Evolutionary conservation across 2,113 vertebrate species (phyloP), one percentile per base, ranked within the genome.

Genomic region (Alligator sinensis): DNA sequence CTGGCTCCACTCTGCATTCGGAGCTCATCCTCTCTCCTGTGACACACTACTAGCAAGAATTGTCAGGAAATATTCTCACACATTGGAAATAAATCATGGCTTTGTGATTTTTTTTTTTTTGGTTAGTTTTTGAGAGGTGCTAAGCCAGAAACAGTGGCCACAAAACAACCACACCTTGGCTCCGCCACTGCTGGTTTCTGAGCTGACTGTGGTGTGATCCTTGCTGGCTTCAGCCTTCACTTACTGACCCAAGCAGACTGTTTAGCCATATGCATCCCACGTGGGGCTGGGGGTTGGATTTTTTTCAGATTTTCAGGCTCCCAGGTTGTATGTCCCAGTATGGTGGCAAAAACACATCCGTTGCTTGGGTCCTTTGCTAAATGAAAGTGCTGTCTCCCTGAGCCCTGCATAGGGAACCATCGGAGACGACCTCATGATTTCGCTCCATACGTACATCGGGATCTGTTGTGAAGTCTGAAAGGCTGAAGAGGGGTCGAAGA

Each of bases 261-360:
- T 89, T 81, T 63, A 86, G 58, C 68, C 88, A 87, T 94, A 4
- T 63, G 92, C 93, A 77, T 83, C 28, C 88, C 86, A 89, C 64
- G 68, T 80, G 92, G 28, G 57, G 75, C 61, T 19, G 88, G 70
- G 70, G 77, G 77, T 96, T 82, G 85, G 75, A 38, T 66, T 94
- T 90, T 77, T 87, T 90, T 94, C 82, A 70, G 77, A 83, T 85
- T 87, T 86, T 87, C 90, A 63, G 21, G 70, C 77, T 91, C 55
- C 91, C 91, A 77, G 34, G 77, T 79, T 92, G 63, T 89, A 55
- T 55, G 85, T 79, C 30, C 7, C 47, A 47, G 47, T 47, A 47
- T 9, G 47, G 47, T 86, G 82, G 77, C 70, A 47, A 63, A 80
- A 77, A 77, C 12, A 3, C 1, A 60, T 93, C 90, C 70, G 77